Base-by-base conservation (phyloP, 2,113 vertebrate genomes). In the Sprattus sprattus region DNA sequence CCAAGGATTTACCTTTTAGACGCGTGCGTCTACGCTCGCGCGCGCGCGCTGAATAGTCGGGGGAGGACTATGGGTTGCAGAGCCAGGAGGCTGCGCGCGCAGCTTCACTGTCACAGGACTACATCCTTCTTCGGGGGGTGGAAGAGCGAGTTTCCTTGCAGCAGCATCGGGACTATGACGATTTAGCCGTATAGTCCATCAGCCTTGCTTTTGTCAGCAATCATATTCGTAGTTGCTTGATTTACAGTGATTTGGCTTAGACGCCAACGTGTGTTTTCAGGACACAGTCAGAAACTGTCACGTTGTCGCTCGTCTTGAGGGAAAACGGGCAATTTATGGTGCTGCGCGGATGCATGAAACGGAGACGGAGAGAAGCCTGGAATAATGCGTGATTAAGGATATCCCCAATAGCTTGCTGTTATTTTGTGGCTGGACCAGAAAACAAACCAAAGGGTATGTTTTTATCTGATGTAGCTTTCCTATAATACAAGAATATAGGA, bases 21-120 rank as follows among this genome's bases (percentile, higher is more conserved):
- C 28, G 28, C 25, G 71, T 78, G 71, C 71, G 28, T 78, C 71
- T 4, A 78, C 71, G 71, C 28, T 78, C 71, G 28, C 82, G 15
- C 78, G 50, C 45, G 83, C 47, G 39, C 54, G 46, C 10, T 44
- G 3, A 18, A 4, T 81, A 32, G 84, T 39, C 81, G 52, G 22
- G 39, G 75, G 52, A 50, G 60, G 46, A 39, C 39, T 44, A 44
- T 45, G 44, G 16, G 64, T 25, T 49, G 81, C 82, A 75, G 32
- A 47, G 89, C 86, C 81, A 84, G 49, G 82, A 39, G n/a, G 82
- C 84, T 87, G 94, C 94, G 94, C 85, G 92, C 93, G 94, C 94
- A 94, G 92, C 92, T 89, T 84, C 15, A 44, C 89, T 88, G 87
- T 88, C 92, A 86, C 88, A 87, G 91, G 89, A 89, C 92, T 91